Conservation (phyloP, 2,797 vertebrate species). For the Galago senegalensis region DNA sequence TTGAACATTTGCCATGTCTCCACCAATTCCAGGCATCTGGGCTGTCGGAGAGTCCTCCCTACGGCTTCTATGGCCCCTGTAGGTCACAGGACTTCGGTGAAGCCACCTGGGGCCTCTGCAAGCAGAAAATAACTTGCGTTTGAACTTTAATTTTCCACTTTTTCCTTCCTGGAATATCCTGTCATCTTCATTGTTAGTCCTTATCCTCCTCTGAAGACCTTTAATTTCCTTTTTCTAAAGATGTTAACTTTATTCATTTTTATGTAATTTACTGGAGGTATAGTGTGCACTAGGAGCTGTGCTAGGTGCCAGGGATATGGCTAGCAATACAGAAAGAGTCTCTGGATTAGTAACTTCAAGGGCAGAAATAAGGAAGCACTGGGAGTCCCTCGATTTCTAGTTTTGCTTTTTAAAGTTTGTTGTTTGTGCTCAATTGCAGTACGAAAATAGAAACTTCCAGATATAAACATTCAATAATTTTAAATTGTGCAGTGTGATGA, state of each 20-base stretch:
- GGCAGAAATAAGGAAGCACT: neutral
- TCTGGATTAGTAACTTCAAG: neutral
- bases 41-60: neutral
- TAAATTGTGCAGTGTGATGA: neutral
- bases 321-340: neutral
- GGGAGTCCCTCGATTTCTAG: neutral
- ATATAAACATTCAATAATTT: neutral
- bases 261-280: neutral
- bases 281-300: neutral
- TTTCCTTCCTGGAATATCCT: neutral
- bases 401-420: neutral
- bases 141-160: neutral
- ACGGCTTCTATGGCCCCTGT: neutral
- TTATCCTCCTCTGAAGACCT: neutral
- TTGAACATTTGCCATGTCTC: neutral
- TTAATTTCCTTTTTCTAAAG: neutral
- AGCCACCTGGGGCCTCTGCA: neutral
- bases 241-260: slow-evolving; percentile 20
- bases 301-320: neutral
- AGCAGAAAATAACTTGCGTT: neutral
- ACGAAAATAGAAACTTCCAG: neutral
- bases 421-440: neutral
- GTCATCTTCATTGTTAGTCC: neutral
- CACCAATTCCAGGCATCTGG: neutral
- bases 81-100: neutral